Percentiles rank a stretch among this genome's conserved stretches.
phyloP scores from a whole-genome alignment of 1,140 invertebrate species.

The Drusus annulatus region DNA sequence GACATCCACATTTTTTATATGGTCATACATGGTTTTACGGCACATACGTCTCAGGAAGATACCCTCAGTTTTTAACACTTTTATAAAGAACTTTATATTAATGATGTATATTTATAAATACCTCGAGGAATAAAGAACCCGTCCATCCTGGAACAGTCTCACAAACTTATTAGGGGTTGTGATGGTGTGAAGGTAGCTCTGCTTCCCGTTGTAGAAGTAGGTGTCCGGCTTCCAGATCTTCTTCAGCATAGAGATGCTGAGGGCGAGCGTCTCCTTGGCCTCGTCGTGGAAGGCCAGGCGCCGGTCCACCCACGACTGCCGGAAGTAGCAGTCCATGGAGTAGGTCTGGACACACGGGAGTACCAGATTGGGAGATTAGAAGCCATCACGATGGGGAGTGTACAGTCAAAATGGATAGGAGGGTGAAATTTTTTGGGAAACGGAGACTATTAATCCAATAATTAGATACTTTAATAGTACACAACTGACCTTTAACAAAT shows the following conservation, averaged over 20 bases:
- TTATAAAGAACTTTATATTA: no score
- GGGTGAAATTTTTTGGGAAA: no score
- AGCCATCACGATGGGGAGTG: background rate
- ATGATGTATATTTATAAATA: conserved; percentile 1
- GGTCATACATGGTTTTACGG: no score
- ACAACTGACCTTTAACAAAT: no score
- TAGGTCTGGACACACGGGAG: conserved; percentile 78
- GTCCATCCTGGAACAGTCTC: conserved; percentile 84
- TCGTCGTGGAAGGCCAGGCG: conserved; percentile 88
- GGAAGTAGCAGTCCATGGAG: conserved; percentile 96
- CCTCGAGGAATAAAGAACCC: conserved; percentile 86
- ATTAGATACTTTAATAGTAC: no score
- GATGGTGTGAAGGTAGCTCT: conserved; percentile 90
- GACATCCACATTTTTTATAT: no score
- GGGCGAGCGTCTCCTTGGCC: conserved; percentile 84
- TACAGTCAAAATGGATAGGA: no score
- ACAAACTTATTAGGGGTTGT: conserved; percentile 94
- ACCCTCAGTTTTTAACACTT: no score
- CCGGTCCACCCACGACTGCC: conserved; percentile 90
- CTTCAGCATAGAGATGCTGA: conserved; percentile 93
- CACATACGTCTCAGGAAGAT: no score
- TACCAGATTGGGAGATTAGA: background rate
- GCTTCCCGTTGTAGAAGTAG: conserved; percentile 90
- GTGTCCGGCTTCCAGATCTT: conserved; percentile 97
- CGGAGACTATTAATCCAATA: no score